These are phyloP conservation scores for Clarias laeviceps DNA, from an alignment of 2,797 vertebrate species.

Conservation along the genomic window DNA sequence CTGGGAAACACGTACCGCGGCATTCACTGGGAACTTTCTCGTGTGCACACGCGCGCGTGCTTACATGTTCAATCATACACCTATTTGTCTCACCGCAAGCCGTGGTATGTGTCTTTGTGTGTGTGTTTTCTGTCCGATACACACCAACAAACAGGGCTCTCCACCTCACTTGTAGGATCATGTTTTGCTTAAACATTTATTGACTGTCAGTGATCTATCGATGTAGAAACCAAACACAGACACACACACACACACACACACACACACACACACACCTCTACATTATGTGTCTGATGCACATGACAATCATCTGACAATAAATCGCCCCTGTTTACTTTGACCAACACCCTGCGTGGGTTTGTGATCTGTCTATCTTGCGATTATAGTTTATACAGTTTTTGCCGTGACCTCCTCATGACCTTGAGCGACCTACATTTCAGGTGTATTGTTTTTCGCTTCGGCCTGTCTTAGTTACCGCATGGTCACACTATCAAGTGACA, in stretches of 20 bases:
- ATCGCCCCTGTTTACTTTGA: background rate
- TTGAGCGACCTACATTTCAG: background rate
- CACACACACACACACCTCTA: background rate
- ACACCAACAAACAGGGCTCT: constrained; percentile 15
- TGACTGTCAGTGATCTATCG: constrained; percentile 26
- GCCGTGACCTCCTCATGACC: background rate
- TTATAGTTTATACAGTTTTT: background rate
- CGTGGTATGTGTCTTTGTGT: background rate
- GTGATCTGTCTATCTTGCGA: background rate
- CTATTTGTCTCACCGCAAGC: background rate
- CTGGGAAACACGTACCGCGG: background rate
- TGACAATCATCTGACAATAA: background rate
- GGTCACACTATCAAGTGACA: background rate
- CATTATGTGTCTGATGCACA: background rate
- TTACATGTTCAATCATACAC: background rate
- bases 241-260: constrained; percentile 14
- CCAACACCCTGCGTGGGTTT: background rate
- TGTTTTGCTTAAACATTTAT: constrained; percentile 32
- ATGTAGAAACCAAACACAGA: constrained; percentile 3
- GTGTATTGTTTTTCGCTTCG: background rate
- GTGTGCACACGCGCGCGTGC: background rate
- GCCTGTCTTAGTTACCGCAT: background rate
- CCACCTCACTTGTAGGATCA: constrained; percentile 21
- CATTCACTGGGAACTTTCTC: background rate
- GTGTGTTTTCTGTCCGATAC: background rate